Percentiles rank a stretch among this genome's conserved stretches.
Evolutionary conservation across 2,888 invertebrate genomes (phyloP).

Genomic region (Salticus scenicus): DNA sequence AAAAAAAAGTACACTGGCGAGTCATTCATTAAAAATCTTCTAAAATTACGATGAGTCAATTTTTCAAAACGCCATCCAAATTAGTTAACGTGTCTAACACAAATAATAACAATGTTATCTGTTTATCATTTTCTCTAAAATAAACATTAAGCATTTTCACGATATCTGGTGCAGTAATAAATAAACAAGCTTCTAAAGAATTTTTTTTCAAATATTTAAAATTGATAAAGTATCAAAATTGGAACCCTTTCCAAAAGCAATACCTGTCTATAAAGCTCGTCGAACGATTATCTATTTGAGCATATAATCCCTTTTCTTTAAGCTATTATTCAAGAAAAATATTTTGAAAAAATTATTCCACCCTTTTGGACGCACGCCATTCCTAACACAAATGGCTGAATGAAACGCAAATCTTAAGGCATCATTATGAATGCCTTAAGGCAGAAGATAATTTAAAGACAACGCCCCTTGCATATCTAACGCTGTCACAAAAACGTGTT

Average conservation of each 20-base stretch:
- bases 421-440: slow-evolving; percentile 8
- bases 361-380: slow-evolving; percentile 5
- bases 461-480: slow-evolving; percentile 22
- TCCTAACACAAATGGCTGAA: neutral
- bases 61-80: too few species aligned
- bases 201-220: neutral
- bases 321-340: neutral
- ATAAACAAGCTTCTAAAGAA: neutral
- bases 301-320: slow-evolving; percentile 1
- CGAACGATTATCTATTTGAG: neutral
- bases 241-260: neutral
- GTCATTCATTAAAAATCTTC: too few species aligned
- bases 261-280: neutral
- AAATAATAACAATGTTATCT: too few species aligned
- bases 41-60: too few species aligned
- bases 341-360: neutral
- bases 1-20: too few species aligned
- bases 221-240: neutral
- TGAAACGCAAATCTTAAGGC: neutral
- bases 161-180: neutral
- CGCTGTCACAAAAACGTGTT: slow-evolving; percentile 26
- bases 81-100: too few species aligned
- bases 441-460: slow-evolving; percentile 12
- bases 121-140: too few species aligned
- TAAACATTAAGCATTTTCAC: neutral